These are phyloP conservation scores for Calameuta idolon DNA, from an alignment of 2,888 invertebrate genomes.

Conservation along the genomic window DNA sequence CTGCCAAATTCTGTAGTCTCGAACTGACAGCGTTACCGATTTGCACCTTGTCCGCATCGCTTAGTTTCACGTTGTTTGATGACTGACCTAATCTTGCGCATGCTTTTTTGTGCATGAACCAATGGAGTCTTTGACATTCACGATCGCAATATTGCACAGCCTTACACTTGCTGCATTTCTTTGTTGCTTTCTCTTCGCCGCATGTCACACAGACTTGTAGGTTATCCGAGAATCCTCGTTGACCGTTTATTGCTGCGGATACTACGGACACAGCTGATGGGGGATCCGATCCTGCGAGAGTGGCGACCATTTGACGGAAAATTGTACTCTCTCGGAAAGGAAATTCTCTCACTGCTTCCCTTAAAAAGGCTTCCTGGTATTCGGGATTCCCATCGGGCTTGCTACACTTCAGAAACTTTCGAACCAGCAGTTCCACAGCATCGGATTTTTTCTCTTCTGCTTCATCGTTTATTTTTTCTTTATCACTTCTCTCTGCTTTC, in stretches of 20 bases:
- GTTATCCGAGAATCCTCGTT: slow-evolving; percentile 80
- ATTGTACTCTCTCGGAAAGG: slow-evolving; percentile 91
- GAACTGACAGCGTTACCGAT: slow-evolving; percentile 52
- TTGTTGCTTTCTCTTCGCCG: slow-evolving; percentile 88
- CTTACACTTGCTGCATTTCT: slow-evolving; percentile 96
- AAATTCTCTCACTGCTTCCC: slow-evolving; percentile 90
- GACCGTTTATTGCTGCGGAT: slow-evolving; percentile 87
- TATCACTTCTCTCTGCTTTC: slow-evolving; percentile 62
- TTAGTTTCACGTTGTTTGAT: slow-evolving; percentile 35
- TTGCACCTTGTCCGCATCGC: slow-evolving; percentile 53
- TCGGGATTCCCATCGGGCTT: slow-evolving; percentile 76
- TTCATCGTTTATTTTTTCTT: slow-evolving; percentile 56
- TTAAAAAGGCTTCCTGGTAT: slow-evolving; percentile 78
- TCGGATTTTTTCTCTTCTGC: slow-evolving; percentile 69
- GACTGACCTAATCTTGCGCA: slow-evolving; percentile 75
- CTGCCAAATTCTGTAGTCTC: slow-evolving; percentile 52
- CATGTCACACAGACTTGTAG: slow-evolving; percentile 85
- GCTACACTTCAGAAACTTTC: slow-evolving; percentile 81
- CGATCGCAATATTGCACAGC: slow-evolving; percentile 93
- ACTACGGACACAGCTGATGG: slow-evolving; percentile 80
- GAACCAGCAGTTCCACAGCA: slow-evolving; percentile 80
- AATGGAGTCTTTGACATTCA: slow-evolving; percentile 93
- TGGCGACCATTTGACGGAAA: slow-evolving; percentile 86
- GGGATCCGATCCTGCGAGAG: slow-evolving; percentile 80
- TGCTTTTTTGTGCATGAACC: slow-evolving; percentile 91